These are phyloP conservation scores for Proterorhinus semilunaris DNA, from an alignment of 2,113 vertebrate species.

Conservation along the genomic window DNA sequence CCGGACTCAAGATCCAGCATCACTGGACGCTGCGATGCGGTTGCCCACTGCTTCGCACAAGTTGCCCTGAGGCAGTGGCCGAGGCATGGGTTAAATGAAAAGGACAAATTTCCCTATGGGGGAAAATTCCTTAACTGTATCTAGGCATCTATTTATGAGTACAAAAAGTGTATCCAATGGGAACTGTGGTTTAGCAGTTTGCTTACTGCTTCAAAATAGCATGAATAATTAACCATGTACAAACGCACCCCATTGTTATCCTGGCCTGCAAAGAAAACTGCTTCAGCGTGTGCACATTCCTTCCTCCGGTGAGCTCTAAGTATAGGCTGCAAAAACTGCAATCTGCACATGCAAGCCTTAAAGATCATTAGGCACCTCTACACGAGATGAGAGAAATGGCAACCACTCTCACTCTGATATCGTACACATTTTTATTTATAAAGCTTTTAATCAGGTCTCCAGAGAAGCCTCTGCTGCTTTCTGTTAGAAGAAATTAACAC, in stretches of 20 bases:
- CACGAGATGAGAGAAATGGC: conserved; percentile 41
- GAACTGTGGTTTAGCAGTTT: conserved; percentile 8
- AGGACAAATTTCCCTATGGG: too few species aligned
- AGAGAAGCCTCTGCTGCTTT: conserved; percentile 25
- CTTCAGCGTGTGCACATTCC: conserved; percentile 1
- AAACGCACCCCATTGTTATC: conserved; percentile 26
- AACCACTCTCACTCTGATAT: conserved; percentile 54
- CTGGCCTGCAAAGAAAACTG: conserved; percentile 9
- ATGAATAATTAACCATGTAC: conserved; percentile 37
- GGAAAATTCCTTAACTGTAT: too few species aligned
- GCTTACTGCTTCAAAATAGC: conserved; percentile 19
- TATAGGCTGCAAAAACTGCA: conserved; percentile 25
- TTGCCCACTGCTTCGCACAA: too few species aligned
- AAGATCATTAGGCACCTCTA: conserved; percentile 46
- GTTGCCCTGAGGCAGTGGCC: too few species aligned
- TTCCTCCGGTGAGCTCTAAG: conserved; percentile 17
- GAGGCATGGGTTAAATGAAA: too few species aligned
- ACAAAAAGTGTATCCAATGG: background rate
- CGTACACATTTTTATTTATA: conserved; percentile 34
- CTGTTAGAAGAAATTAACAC: conserved; percentile 13
- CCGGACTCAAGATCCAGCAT: too few species aligned
- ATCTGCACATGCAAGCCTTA: conserved; percentile 22
- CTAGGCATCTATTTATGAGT: background rate
- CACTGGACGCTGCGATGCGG: too few species aligned
- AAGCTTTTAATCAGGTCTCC: conserved; percentile 59